Conservation (phyloP, 1,140 invertebrate genomes). For the Drosophila pruinosa region DNA sequence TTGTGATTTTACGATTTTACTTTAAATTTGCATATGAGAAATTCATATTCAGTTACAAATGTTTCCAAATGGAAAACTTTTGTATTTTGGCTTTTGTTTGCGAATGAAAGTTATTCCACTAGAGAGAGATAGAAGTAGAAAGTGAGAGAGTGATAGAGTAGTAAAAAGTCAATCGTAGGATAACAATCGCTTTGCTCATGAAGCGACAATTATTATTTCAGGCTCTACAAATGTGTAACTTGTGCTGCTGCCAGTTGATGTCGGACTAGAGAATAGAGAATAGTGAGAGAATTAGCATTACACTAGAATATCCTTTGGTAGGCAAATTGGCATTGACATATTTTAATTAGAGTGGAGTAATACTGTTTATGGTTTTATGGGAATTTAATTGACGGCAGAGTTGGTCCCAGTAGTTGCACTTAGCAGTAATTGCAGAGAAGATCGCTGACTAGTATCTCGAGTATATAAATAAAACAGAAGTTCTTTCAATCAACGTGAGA, state of each 20-base stretch:
- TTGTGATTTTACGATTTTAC: conserved; percentile 43
- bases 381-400: conserved; percentile 48
- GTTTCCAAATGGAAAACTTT: conserved; percentile 57
- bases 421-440: neutral
- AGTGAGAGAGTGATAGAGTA: neutral
- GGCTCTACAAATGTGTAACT: conserved; percentile 6
- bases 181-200: conserved; percentile 42
- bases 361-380: conserved; percentile 24
- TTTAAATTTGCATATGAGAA: conserved; percentile 62
- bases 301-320: conserved; percentile 16
- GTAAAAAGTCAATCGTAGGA: conserved; percentile 26
- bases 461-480: neutral
- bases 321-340: conserved; percentile 38
- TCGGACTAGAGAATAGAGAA: neutral
- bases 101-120: conserved; percentile 1
- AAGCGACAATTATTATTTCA: conserved; percentile 63
- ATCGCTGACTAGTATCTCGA: neutral
- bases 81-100: conserved; percentile 33
- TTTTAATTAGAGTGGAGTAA: conserved; percentile 27
- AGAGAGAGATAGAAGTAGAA: neutral
- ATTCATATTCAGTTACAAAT: conserved; percentile 69
- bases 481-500: conserved; percentile 57
- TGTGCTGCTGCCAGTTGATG: neutral
- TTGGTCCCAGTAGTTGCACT: neutral
- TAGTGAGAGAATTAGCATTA: conserved; percentile 49